A percentile compares a stretch with the other conserved stretches of the same genome.
Evolutionary conservation across 1,140 invertebrate species (phyloP).

Genomic region (Hesperophylax magnus): DNA sequence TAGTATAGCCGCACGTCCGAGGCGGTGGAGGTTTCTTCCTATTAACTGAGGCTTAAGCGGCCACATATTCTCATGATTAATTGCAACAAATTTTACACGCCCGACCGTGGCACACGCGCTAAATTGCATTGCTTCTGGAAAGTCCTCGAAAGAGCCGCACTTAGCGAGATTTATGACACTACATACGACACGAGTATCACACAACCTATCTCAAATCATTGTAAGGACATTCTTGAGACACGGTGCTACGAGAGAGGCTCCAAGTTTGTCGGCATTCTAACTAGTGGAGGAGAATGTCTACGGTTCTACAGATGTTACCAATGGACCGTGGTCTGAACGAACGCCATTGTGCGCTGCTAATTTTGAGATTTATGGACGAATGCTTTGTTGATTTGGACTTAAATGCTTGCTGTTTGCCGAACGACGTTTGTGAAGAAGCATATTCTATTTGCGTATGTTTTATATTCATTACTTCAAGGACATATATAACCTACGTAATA

Average conservation of each 20-base stretch:
- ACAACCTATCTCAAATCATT: slow-evolving; percentile 42
- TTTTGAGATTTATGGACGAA: background rate
- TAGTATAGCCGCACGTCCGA: background rate
- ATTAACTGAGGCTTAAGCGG: background rate
- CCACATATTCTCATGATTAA: slow-evolving; percentile 48
- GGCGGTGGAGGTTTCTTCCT: no score
- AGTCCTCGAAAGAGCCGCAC: slow-evolving; percentile 41
- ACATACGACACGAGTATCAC: slow-evolving; percentile 36
- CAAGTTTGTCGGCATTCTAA: background rate
- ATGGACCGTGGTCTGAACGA: background rate
- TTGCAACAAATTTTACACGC: slow-evolving; percentile 45
- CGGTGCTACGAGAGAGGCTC: slow-evolving; percentile 18
- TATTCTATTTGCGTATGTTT: no score
- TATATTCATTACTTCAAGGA: no score
- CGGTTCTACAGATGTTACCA: slow-evolving; percentile 30
- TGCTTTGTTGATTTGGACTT: background rate
- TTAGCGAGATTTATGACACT: slow-evolving; percentile 47
- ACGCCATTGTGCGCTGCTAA: background rate
- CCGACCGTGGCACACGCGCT: slow-evolving; percentile 36
- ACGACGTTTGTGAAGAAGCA: background rate
- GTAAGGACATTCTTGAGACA: slow-evolving; percentile 50
- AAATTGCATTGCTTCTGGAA: slow-evolving; percentile 55
- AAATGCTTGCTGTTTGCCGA: background rate
- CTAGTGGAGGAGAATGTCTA: background rate
- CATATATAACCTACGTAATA: no score